Evolutionary conservation across 2,113 vertebrate species (phyloP).

Genomic region (Muscicapa adusta): DNA sequence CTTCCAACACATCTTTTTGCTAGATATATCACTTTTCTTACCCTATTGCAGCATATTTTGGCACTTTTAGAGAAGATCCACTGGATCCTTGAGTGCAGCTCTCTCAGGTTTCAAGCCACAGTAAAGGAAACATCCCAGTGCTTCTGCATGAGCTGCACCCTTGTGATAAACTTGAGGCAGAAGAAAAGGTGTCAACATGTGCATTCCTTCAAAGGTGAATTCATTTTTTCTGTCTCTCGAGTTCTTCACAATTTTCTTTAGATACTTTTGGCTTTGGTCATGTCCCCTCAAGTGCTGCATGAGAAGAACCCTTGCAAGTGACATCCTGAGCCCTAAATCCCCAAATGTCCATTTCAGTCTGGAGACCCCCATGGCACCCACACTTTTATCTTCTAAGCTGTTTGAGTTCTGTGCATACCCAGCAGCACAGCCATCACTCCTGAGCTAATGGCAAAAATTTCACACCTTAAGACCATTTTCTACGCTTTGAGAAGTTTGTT

Average conservation of each 20-base stretch:
- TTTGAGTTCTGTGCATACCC: background rate
- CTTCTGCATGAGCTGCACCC: background rate
- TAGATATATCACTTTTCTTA: background rate
- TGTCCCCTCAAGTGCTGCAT: background rate
- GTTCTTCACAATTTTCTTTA: background rate
- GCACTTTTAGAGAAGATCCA: background rate
- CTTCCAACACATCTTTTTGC: background rate
- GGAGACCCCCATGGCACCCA: background rate
- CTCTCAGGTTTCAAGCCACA: background rate
- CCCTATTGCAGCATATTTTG: background rate
- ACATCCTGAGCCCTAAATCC: background rate
- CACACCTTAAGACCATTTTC: background rate
- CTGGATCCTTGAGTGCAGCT: accelerated
- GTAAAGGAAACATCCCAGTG: background rate
- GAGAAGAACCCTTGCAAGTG: background rate
- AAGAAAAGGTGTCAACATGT: background rate
- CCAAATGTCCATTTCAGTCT: background rate
- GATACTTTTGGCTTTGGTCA: background rate
- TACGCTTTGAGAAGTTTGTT: background rate
- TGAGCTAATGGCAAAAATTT: background rate
- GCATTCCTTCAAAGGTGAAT: background rate
- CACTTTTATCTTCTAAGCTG: background rate
- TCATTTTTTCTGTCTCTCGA: background rate
- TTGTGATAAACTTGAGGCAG: background rate
- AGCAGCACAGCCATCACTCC: background rate